Evolutionary conservation across 2,888 invertebrate species (phyloP).

Genomic region (Lepidocyrtinus sp.): DNA sequence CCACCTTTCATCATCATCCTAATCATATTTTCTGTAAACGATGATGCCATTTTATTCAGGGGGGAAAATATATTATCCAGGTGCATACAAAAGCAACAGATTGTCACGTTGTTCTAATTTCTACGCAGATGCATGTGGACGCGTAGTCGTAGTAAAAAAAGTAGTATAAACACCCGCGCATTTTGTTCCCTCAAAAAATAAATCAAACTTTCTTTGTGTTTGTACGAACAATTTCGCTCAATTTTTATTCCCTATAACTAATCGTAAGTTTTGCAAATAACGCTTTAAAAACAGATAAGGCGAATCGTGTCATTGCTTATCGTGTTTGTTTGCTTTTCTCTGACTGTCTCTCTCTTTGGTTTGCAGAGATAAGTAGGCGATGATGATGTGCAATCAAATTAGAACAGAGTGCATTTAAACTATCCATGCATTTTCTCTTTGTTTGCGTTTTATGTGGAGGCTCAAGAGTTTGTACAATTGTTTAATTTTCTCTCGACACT

Average conservation of each 20-base stretch:
- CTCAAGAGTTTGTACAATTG: not conserved
- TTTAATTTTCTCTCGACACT: not conserved
- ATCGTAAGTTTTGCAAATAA: not conserved
- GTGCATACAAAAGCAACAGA: slow-evolving; percentile 47
- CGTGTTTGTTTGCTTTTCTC: slow-evolving; percentile 35
- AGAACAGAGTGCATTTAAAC: not conserved
- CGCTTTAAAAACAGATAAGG: not conserved
- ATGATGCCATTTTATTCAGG: slow-evolving; percentile 11
- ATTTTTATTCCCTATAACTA: not conserved
- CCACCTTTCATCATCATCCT: slow-evolving; percentile 33
- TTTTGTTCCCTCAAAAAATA: not conserved
- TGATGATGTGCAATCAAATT: slow-evolving; percentile 1
- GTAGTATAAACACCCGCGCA: slow-evolving; percentile 1
- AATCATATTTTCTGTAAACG: not conserved
- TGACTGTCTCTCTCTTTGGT: not conserved
- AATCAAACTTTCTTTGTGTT: no score
- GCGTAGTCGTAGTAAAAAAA: not conserved
- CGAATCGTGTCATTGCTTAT: slow-evolving; percentile 52
- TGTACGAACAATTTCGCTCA: not conserved
- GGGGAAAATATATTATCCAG: slow-evolving; percentile 34
- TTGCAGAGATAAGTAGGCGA: slow-evolving; percentile 22
- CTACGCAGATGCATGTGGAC: slow-evolving; percentile 13
- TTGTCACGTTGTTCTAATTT: slow-evolving; percentile 26
- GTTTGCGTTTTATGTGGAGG: not conserved
- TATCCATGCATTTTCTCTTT: not conserved